Evolutionary conservation across 1,140 invertebrate genomes (phyloP), one percentile per base, ranked within the genome.

Genomic region (Calliphora vicina): DNA sequence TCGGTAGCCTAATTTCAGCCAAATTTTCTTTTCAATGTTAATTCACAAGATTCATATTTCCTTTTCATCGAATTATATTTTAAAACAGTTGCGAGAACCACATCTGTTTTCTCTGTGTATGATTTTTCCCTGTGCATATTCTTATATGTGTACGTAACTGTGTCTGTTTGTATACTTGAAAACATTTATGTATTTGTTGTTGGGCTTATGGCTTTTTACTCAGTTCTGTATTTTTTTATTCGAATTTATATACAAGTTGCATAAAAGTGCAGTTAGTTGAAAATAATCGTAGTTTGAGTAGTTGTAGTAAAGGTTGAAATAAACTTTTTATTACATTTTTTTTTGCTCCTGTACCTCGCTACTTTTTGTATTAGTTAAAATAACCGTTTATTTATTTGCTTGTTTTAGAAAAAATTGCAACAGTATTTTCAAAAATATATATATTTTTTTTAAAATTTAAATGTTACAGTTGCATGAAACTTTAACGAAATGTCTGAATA

Each of bases 231-330:
- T n/a, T n/a, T 50, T 50, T 35, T 35, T 42, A 42, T 76, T n/a
- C 20, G 73, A 20, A 76, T 76, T 67, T 20, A 78, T 78, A 25
- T 43, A 78, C 35, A 78, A 78, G 74, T 78, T 78, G 42, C 74
- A 78, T 78, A 78, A 78, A 78, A 78, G 74, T 45, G 74, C 74
- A 78, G 74, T 78, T 78, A 78, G 74, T 78, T 78, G 74, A 78
- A 78, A 43, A 43, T 43, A 78, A 78, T 78, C 35, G 74, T 23
- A 45, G 73, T 42, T 42, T 76, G 73, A 76, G 29, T 42, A 42
- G 74, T 78, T 43, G 74, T 45, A 27, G 74, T 43, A 43, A 78
- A 78, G 74, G 74, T 78, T 20, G 74, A 78, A 78, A 78, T 78
- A 78, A 78, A 78, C 35, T 78, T 78, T 74, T 78, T 78, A 78